A percentile compares a stretch with the other conserved stretches of the same genome.
These are phyloP conservation scores for Blastomussa wellsi DNA, from an alignment of 92 coral and sea anemone genomes.

Conservation along the genomic window DNA sequence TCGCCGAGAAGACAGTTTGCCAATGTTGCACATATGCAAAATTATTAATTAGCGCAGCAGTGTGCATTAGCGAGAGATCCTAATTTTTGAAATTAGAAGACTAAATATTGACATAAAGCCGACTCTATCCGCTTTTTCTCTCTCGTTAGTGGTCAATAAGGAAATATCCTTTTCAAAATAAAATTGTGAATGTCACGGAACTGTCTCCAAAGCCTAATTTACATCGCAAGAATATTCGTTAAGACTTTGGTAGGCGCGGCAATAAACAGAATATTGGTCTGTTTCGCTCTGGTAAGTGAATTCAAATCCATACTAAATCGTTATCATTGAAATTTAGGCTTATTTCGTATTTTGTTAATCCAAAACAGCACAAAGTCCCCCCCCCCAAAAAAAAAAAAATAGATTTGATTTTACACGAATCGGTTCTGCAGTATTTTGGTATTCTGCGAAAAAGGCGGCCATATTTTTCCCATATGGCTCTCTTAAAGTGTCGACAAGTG, in stretches of 20 bases:
- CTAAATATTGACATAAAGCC: conserved; percentile 39
- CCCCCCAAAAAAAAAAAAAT: background rate
- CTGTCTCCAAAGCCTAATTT: background rate
- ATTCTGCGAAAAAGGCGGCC: background rate
- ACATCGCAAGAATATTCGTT: background rate
- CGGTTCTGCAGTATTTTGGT: background rate
- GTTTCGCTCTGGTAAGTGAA: conserved; percentile 16
- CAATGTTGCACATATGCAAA: background rate
- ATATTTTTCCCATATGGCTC: background rate
- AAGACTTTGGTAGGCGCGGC: background rate
- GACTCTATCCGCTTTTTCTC: conserved; percentile 6
- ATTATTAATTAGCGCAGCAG: conserved; percentile 26
- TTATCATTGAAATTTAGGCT: background rate
- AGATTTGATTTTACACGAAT: background rate
- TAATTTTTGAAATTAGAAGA: conserved; percentile 13
- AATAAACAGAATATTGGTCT: conserved; percentile 1
- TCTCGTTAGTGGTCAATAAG: conserved; percentile 11
- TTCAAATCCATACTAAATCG: background rate
- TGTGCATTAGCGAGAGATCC: conserved; percentile 36
- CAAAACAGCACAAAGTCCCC: background rate
- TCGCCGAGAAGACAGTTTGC: background rate
- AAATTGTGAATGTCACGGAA: conserved; percentile 26
- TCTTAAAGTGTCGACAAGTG: background rate
- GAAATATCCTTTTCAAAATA: conserved; percentile 18
- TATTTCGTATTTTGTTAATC: background rate